A percentile compares a stretch with the other conserved stretches of the same genome.
phyloP scores from a whole-genome alignment of 2,888 invertebrate species.

The Campaea margaritaria region DNA sequence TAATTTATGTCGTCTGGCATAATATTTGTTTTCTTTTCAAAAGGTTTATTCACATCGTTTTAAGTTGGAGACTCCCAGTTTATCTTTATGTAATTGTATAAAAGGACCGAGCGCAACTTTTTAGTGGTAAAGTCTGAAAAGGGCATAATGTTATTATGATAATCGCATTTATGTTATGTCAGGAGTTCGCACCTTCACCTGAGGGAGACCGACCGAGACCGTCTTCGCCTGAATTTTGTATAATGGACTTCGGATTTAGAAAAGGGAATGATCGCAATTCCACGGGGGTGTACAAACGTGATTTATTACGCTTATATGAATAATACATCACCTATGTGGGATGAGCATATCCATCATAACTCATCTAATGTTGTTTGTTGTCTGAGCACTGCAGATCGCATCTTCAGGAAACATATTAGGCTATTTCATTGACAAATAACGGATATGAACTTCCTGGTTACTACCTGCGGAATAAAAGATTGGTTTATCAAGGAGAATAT shows the following conservation, averaged over 20 bases:
- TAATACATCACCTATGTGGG: constrained; percentile 66
- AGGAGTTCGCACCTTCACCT: constrained; percentile 44
- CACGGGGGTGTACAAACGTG: constrained; percentile 58
- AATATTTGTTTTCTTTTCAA: constrained; percentile 38
- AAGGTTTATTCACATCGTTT: constrained; percentile 35
- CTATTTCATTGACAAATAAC: constrained; percentile 41
- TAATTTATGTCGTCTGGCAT: constrained; percentile 42
- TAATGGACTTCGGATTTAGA: constrained; percentile 59
- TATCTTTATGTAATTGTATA: constrained; percentile 25
- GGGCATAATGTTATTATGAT: constrained; percentile 40
- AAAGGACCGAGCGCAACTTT: constrained; percentile 23
- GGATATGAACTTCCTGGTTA: constrained; percentile 8
- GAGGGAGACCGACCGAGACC: constrained; percentile 33
- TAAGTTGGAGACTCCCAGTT: constrained; percentile 17
- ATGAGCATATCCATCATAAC: constrained; percentile 59
- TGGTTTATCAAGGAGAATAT: background rate
- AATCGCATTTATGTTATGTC: constrained; percentile 43
- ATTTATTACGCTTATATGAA: constrained; percentile 69
- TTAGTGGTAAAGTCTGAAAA: constrained; percentile 19
- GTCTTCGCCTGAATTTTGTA: constrained; percentile 52
- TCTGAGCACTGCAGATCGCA: constrained; percentile 40
- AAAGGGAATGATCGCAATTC: constrained; percentile 61
- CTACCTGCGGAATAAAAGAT: constrained; percentile 3
- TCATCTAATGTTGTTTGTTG: constrained; percentile 55
- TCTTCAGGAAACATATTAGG: constrained; percentile 47